phyloP scores from a whole-genome alignment of 2,888 invertebrate species.

The Capitulum mitella region DNA sequence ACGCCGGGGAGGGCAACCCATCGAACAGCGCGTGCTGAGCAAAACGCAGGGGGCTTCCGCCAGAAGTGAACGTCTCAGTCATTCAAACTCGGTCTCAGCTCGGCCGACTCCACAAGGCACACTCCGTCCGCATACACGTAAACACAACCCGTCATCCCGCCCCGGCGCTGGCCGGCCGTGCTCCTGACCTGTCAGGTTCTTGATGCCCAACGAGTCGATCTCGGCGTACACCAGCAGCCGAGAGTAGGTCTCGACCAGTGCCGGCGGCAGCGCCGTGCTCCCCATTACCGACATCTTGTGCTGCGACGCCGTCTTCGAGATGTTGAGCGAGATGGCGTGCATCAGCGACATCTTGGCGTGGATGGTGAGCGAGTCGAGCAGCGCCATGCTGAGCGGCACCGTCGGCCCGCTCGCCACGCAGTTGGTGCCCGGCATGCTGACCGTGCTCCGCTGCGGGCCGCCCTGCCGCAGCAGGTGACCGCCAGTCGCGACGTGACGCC shows the following conservation, averaged over 20 bases:
- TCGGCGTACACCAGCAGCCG: conserved; percentile 88
- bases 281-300: too few relatives aligned
- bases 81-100: too few relatives aligned
- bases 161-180: too few relatives aligned
- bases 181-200: conserved; percentile 81
- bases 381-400: conserved; percentile 81
- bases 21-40: too few relatives aligned
- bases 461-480: too few relatives aligned
- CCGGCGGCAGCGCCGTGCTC: conserved; percentile 73
- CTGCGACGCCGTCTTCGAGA: background rate
- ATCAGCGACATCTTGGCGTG: conserved; percentile 93
- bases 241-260: conserved; percentile 89
- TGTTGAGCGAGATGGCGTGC: conserved; percentile 46
- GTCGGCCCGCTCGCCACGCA: conserved; percentile 58
- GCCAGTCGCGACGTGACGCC: too few relatives aligned
- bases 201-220: conserved; percentile 92
- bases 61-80: too few relatives aligned
- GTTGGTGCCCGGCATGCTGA: conserved; percentile 43
- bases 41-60: too few relatives aligned
- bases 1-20: too few relatives aligned
- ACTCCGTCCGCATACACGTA: too few relatives aligned
- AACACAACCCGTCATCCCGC: too few relatives aligned
- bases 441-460: conserved; percentile 32
- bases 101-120: too few relatives aligned
- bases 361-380: conserved; percentile 85